Conservation (phyloP, 2,888 invertebrate genomes). For the Ectemnius cavifrons region DNA sequence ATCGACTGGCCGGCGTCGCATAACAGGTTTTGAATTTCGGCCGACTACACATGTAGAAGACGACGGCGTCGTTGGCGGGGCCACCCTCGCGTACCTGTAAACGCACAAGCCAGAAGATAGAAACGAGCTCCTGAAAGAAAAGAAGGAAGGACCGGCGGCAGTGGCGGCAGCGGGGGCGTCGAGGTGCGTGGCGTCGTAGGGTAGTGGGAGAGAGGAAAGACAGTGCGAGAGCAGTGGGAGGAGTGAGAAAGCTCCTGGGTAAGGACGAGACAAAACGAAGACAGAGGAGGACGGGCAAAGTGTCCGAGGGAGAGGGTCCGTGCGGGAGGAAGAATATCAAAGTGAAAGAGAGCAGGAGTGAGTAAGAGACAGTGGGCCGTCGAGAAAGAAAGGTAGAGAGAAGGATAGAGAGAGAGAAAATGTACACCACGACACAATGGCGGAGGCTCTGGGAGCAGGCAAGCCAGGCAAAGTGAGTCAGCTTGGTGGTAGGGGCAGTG, state of each 20-base stretch:
- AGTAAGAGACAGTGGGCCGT: slow-evolving; percentile 4
- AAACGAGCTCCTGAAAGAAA: slow-evolving; percentile 20
- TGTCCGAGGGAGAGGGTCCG: not conserved
- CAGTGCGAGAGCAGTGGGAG: not conserved
- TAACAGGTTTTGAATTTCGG: slow-evolving; percentile 55
- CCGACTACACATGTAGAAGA: slow-evolving; percentile 46
- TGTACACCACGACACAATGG: slow-evolving; percentile 62
- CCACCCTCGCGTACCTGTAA: slow-evolving; percentile 56
- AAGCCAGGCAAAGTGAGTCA: slow-evolving; percentile 58
- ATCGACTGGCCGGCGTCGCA: slow-evolving; percentile 41
- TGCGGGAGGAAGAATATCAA: too few species aligned
- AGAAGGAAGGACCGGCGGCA: slow-evolving; percentile 8
- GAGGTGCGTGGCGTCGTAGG: not conserved
- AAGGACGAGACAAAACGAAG: slow-evolving; percentile 3
- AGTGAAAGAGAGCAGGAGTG: slow-evolving; percentile 6
- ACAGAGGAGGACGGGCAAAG: not conserved
- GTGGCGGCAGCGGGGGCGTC: not conserved
- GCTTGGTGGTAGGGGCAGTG: slow-evolving; percentile 54
- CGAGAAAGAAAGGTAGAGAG: slow-evolving; percentile 6
- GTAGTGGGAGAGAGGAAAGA: not conserved
- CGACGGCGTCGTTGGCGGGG: slow-evolving; percentile 19
- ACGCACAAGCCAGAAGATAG: slow-evolving; percentile 23
- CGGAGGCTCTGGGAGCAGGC: slow-evolving; percentile 53
- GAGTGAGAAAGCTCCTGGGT: slow-evolving; percentile 1
- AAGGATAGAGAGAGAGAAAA: slow-evolving; percentile 32